Percentiles rank a stretch among this genome's conserved stretches.
Evolutionary conservation across 2,888 invertebrate species (phyloP).

Genomic region (Parnassius glacialis): DNA sequence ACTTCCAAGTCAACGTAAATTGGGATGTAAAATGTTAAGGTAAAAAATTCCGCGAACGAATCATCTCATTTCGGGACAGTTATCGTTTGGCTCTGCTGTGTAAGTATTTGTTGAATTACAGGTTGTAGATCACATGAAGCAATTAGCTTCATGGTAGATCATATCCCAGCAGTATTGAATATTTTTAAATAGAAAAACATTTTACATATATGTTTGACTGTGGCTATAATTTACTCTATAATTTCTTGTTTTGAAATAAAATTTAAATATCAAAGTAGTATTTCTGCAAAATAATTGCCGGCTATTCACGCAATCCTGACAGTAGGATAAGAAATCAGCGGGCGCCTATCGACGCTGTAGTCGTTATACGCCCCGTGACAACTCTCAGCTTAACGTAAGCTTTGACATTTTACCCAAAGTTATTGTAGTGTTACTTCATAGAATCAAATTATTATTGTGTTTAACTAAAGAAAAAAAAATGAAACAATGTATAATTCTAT

Average conservation of each 20-base stretch:
- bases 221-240: too few species aligned
- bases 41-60: not conserved
- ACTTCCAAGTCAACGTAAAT: not conserved
- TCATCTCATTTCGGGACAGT: not conserved
- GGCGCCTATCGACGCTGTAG: not conserved
- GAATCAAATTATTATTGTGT: not conserved
- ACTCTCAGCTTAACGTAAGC: slow-evolving; percentile 3
- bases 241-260: too few species aligned
- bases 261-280: not conserved
- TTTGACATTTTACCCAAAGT: slow-evolving; percentile 3
- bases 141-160: too few species aligned
- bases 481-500: too few species aligned
- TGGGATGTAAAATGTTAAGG: not conserved
- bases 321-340: not conserved
- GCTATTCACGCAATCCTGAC: not conserved
- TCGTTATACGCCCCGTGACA: slow-evolving; percentile 5
- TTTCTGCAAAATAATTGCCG: not conserved
- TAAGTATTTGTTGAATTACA: too few species aligned
- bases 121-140: too few species aligned
- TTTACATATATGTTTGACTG: too few species aligned
- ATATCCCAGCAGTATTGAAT: too few species aligned
- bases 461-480: too few species aligned
- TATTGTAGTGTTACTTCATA: not conserved
- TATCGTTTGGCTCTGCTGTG: too few species aligned
- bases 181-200: too few species aligned